phyloP scores from a whole-genome alignment of 1,140 invertebrate genomes.

The Diachasmimorpha longicaudata region DNA sequence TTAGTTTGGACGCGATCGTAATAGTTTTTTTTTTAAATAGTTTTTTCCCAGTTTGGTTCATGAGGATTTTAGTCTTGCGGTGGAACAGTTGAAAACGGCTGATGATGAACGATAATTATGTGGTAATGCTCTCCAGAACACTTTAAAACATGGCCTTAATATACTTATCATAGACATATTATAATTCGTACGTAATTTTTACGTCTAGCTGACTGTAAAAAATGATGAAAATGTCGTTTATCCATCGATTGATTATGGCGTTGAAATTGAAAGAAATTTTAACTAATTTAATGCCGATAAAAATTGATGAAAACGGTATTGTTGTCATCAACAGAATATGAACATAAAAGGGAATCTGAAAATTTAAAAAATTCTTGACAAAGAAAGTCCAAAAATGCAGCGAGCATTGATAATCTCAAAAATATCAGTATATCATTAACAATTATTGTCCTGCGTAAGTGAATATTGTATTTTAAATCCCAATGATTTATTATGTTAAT shows the following conservation, averaged over 20 bases:
- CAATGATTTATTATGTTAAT: not conserved
- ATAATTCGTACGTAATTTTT: conserved; percentile 31
- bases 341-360: not conserved
- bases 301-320: not conserved
- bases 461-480: conserved; percentile 12
- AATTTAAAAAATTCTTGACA: not conserved
- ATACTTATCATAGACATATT: conserved; percentile 54
- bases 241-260: not conserved
- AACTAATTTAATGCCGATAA: not conserved
- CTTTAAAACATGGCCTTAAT: conserved; percentile 56
- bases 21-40: not conserved
- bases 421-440: conserved; percentile 15
- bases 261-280: conserved; percentile 9
- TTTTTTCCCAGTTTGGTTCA: not conserved
- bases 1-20: conserved; percentile 15
- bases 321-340: not conserved
- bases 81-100: conserved; percentile 49
- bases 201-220: conserved; percentile 22
- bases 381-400: conserved; percentile 7
- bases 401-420: conserved; percentile 10
- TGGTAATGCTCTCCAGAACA: not conserved
- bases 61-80: not conserved
- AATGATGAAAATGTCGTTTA: not conserved
- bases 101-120: not conserved
- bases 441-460: conserved; percentile 21